Base-by-base conservation (phyloP, 2,888 invertebrate genomes). In the Caenorhabditis sp. region DNA sequence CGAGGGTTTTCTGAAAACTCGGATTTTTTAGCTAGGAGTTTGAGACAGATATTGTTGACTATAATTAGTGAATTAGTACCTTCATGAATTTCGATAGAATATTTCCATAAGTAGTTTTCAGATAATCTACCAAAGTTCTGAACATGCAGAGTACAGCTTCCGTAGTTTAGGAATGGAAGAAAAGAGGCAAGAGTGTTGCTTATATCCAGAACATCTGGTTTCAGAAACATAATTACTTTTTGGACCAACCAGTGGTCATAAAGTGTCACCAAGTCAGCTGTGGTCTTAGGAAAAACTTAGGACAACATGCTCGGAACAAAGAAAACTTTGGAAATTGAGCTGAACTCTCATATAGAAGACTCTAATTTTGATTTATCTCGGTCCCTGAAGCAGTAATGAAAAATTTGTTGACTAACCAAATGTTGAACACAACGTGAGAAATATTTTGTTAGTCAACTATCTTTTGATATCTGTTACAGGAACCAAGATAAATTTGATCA, bases 241-340 rank as follows among this genome's bases (percentile, higher is more conserved):
- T 31, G 54, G 74, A 64, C 72, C 64, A 61, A 54, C 64, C 31
- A 54, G 64, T 54, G 61, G 56, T 74, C 64, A 74, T 74, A 74
- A 74, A 74, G 28, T 74, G 64, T 22, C 74, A 74, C 74, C 22
- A 41, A 10, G 26, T 63, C 63, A 63, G 63, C 63, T 63, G 63
- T 44, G 63, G 44, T 28, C 38, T 2, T 24, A 24, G 1, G 28
- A 47, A 24, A n/a, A 26, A 26, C 47, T 7, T 64, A 47, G 61
- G 41, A 3, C 35, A 7, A 14, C 38, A 26, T 10, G 44, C 12
- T 24, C 26, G 24, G 41, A n/a, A 63, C 26, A 44, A 54, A 26
- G 14, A 1, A 26, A 31, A 31, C n/a, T 28, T 31, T 58, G 14
- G 5, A 31, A 19, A 26, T 16, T 16, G 31, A 19, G 8, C n/a